Conservation (phyloP, 2,113 vertebrate species). For the Macquaria ambigua region DNA sequence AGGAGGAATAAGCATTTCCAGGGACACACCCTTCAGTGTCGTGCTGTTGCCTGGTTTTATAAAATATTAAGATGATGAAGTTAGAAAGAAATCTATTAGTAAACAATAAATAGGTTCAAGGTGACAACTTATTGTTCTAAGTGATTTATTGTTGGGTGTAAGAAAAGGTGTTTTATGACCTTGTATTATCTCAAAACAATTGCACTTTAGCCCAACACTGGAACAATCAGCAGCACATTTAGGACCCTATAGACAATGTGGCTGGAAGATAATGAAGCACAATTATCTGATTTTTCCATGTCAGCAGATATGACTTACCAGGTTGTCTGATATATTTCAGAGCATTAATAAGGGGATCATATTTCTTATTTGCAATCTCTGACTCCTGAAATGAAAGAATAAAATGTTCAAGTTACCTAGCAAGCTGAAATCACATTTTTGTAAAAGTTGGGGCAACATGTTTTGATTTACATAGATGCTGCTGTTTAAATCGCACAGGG, state of each 20-base stretch:
- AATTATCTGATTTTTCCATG: conserved; percentile 1
- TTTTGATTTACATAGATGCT: neutral
- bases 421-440: conserved; percentile 6
- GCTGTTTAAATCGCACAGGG: neutral
- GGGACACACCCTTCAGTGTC: conserved; percentile 44
- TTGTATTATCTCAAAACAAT: conserved; percentile 9
- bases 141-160: neutral
- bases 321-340: conserved; percentile 58
- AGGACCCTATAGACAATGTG: neutral
- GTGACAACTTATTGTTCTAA: neutral
- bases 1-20: conserved; percentile 82
- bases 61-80: conserved; percentile 34
- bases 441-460: neutral
- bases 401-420: neutral
- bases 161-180: neutral
- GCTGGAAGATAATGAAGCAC: conserved; percentile 2
- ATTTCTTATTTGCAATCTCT: conserved; percentile 71
- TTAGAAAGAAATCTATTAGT: neutral
- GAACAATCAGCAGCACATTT: neutral
- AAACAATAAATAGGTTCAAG: neutral
- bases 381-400: conserved; percentile 70
- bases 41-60: conserved; percentile 56
- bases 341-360: conserved; percentile 68
- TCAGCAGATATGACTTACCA: conserved; percentile 57
- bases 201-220: conserved; percentile 35